Conservation (phyloP, 2,797 vertebrate species). For the Enteromius thamalakanensis region DNA sequence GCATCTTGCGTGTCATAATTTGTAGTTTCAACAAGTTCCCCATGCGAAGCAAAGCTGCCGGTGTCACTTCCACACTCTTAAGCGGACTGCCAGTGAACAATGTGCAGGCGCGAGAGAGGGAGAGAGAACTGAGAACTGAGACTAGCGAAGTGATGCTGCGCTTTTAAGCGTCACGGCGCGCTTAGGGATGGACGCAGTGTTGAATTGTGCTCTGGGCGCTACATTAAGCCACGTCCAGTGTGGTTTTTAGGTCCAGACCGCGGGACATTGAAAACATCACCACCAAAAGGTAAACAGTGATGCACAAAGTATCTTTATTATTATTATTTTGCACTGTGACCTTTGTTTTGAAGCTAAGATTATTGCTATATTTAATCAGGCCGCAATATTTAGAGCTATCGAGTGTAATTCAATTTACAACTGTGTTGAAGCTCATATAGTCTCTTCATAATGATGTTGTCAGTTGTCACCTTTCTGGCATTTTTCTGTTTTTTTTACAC, state of each 20-base stretch:
- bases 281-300: not conserved
- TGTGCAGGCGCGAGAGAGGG: not conserved
- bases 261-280: not conserved
- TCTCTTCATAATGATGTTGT: not conserved
- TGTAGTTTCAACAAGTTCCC: constrained; percentile 30
- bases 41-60: not conserved
- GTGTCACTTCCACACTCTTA: constrained; percentile 15
- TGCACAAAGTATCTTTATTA: not conserved
- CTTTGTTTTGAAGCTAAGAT: not conserved
- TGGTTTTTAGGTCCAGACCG: not conserved
- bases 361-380: not conserved
- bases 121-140: constrained; percentile 3
- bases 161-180: constrained; percentile 32
- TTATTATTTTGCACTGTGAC: not conserved
- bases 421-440: not conserved
- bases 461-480: not conserved
- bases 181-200: not conserved
- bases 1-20: not conserved
- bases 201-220: not conserved
- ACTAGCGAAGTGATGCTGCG: constrained; percentile 9
- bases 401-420: not conserved
- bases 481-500: not conserved
- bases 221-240: not conserved
- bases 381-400: not conserved
- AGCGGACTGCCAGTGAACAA: constrained; percentile 19